Conservation (phyloP, 2,797 vertebrate species). For the Urosaurus nigricauda region DNA sequence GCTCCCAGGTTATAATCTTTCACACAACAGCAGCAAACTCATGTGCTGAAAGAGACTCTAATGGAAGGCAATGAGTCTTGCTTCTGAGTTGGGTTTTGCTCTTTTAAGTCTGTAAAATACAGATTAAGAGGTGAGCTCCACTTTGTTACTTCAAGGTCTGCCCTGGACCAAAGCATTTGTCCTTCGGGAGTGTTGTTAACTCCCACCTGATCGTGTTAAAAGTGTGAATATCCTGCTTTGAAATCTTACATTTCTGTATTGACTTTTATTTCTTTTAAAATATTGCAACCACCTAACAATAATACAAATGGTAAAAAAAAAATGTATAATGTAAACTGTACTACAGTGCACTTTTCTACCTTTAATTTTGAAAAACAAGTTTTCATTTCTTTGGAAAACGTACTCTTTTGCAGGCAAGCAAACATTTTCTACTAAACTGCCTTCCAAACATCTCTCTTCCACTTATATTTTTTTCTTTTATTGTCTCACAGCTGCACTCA, state of each 20-base stretch:
- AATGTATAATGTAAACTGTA: not conserved
- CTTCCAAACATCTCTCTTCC: not conserved
- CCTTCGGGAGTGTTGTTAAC: not conserved
- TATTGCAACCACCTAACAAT: too few species aligned
- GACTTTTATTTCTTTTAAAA: not conserved
- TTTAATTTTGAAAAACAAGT: not conserved
- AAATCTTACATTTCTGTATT: not conserved
- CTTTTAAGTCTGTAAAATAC: not conserved
- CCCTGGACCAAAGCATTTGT: not conserved
- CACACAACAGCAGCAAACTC: not conserved
- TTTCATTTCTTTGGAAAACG: not conserved
- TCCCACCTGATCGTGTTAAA: too few species aligned
- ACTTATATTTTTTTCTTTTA: not conserved
- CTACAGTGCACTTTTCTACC: not conserved
- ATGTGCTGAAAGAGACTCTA: not conserved
- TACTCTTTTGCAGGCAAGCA: not conserved
- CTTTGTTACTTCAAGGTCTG: not conserved
- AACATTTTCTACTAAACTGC: not conserved
- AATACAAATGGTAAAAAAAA: not conserved
- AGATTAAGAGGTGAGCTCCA: not conserved
- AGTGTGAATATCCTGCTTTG: not conserved
- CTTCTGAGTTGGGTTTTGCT: not conserved
- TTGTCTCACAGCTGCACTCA: not conserved
- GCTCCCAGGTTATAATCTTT: not conserved
- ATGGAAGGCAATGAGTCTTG: not conserved